A percentile compares a stretch with the other conserved stretches of the same genome.
phyloP scores from a whole-genome alignment of 2,888 invertebrate genomes.

The Scaeva pyrastri region DNA sequence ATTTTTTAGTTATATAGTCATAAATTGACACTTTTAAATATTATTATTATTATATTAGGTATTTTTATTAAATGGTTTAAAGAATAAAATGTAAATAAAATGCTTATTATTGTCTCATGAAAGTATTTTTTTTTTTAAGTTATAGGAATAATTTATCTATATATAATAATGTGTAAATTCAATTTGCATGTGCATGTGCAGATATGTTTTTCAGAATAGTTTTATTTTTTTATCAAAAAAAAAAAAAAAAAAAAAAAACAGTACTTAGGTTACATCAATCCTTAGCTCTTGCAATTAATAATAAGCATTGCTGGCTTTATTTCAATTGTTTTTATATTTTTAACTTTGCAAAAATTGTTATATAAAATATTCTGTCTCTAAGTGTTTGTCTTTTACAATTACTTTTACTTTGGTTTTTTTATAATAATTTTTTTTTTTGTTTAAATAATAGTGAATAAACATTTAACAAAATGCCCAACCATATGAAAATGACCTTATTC shows the following conservation, averaged over 20 bases:
- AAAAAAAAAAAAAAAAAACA: slow-evolving; percentile 11
- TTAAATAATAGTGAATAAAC: neutral
- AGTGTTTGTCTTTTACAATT: too few species aligned
- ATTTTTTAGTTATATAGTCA: slow-evolving; percentile 9
- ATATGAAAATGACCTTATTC: neutral
- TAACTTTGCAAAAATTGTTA: slow-evolving; percentile 12
- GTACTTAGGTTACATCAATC: neutral
- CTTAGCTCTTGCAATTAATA: neutral
- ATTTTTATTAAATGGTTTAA: neutral
- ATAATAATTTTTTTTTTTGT: neutral
- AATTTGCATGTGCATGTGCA: slow-evolving; percentile 57
- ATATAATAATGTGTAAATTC: slow-evolving; percentile 53
- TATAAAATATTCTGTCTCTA: slow-evolving; percentile 19
- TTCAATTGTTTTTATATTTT: neutral
- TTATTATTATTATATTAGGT: slow-evolving; percentile 6
- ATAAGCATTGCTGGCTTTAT: neutral
- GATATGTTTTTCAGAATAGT: slow-evolving; percentile 63
- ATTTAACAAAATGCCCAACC: neutral
- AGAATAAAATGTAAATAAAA: neutral
- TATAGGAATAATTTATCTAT: slow-evolving; percentile 1
- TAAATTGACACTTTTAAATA: slow-evolving; percentile 52
- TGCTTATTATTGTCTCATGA: slow-evolving; percentile 39
- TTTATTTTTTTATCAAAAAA: slow-evolving; percentile 22
- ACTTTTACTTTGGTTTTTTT: neutral
- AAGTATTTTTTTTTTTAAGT: slow-evolving; percentile 10